Percentiles rank a stretch among this genome's conserved stretches.
These are phyloP conservation scores for Hirundichthys speculiger DNA, from an alignment of 2,113 vertebrate genomes.

Conservation along the genomic window DNA sequence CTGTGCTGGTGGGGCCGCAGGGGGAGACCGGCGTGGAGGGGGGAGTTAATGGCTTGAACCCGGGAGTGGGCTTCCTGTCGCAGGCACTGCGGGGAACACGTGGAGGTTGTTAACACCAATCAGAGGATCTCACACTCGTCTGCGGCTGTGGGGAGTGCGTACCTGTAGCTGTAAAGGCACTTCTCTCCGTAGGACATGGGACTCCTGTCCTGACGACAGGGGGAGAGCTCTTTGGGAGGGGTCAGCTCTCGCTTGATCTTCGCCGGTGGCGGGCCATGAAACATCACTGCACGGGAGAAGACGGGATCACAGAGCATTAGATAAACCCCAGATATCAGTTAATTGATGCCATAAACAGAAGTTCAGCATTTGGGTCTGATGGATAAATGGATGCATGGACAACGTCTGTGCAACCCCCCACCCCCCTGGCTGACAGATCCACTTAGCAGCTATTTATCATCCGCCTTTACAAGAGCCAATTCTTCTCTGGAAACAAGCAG, in stretches of 20 bases:
- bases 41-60: conserved; percentile 95
- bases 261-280: conserved; percentile 91
- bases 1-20: conserved; percentile 62
- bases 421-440: conserved; percentile 43
- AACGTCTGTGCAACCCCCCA: conserved; percentile 49
- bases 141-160: neutral
- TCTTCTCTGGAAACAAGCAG: conserved; percentile 49
- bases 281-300: conserved; percentile 85
- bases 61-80: conserved; percentile 89
- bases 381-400: conserved; percentile 60
- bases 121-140: neutral
- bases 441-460: conserved; percentile 74
- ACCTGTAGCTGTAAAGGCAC: conserved; percentile 99
- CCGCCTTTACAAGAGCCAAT: conserved; percentile 40
- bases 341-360: conserved; percentile 65
- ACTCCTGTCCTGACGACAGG: conserved; percentile 90
- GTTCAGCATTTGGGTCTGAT: conserved; percentile 59
- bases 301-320: conserved; percentile 35
- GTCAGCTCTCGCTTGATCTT: conserved; percentile 97
- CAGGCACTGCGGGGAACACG: conserved; percentile 89
- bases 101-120: neutral
- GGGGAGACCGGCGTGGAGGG: conserved; percentile 90
- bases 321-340: conserved; percentile 58
- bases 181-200: conserved; percentile 93
- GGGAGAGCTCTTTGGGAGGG: conserved; percentile 88